A percentile compares a stretch with the other conserved stretches of the same genome.
These are phyloP conservation scores for Dynastes grantii DNA, from an alignment of 2,888 invertebrate genomes.

Conservation along the genomic window DNA sequence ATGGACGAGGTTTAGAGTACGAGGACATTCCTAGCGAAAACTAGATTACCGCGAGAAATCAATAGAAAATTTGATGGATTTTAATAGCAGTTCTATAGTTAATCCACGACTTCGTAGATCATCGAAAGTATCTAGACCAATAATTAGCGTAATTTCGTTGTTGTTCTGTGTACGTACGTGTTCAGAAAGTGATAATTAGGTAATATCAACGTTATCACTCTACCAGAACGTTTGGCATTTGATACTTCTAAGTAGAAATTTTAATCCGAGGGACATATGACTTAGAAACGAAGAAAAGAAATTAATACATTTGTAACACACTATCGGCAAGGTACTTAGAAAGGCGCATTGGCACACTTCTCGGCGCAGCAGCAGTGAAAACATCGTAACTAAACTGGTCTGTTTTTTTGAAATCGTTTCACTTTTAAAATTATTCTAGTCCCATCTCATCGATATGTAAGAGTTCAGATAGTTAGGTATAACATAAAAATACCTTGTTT, in stretches of 20 bases:
- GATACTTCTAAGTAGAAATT: slow-evolving; percentile 32
- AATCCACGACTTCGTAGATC: not conserved
- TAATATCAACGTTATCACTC: slow-evolving; percentile 5
- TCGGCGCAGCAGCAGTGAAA: slow-evolving; percentile 46
- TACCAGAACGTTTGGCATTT: slow-evolving; percentile 12
- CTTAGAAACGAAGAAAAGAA: slow-evolving; percentile 45
- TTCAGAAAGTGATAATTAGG: not conserved
- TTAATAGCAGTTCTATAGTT: not conserved
- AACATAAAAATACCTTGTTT: not conserved
- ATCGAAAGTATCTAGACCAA: too few relatives aligned
- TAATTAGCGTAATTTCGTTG: too few relatives aligned
- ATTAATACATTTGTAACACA: slow-evolving; percentile 50
- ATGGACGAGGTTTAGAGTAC: too few relatives aligned
- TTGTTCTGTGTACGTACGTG: not conserved
- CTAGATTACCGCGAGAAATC: too few relatives aligned
- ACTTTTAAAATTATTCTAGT: slow-evolving; percentile 55
- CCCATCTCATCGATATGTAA: slow-evolving; percentile 53
- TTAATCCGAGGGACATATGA: slow-evolving; percentile 25
- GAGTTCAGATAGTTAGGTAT: not conserved
- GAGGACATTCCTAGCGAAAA: too few relatives aligned
- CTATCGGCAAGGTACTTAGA: slow-evolving; percentile 47
- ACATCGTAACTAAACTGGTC: slow-evolving; percentile 46
- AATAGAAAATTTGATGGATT: too few relatives aligned
- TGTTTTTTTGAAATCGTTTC: slow-evolving; percentile 53
- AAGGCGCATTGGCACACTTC: slow-evolving; percentile 51